Evolutionary conservation across 2,797 vertebrate species (phyloP), one percentile per base, ranked within the genome.

Genomic region (Halcyon leucocephala): DNA sequence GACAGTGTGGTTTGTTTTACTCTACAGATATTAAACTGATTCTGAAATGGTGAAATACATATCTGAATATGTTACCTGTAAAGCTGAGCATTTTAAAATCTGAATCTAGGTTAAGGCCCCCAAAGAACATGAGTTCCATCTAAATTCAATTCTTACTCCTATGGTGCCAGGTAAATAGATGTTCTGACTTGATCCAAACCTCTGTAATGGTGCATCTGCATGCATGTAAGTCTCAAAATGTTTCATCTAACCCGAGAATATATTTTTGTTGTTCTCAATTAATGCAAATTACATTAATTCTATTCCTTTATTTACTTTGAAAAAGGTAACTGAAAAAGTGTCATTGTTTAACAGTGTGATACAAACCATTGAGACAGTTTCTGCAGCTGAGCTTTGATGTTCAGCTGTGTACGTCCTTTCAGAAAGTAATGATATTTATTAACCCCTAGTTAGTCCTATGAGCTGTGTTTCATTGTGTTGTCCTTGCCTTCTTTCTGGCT

Each of bases 401-500:
- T 81, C 46, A 55, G 14, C 46, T 80, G 22, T 55, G 20, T 69
- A 20, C 1, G 1, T 20, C 58, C 17, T 81, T 86, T 60, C 57
- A 74, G 80, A 93, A 70, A 49, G 17, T 16, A 66, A 21, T 58
- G 3, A 31, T 74, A 46, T 26, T 84, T 69, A 48, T 85, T 85
- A 60, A 14, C 12, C 12, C 72, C 28, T 77, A n/a, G 13, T 80
- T n/a, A 76, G 1, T 72, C 37, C 8, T 41, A 14, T 12, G 17
- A 86, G 24, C 54, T 84, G 10, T 86, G 72, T 54, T 79, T 86
- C 37, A 19, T 41, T 37, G n/a, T 62, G 51, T 72, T 84, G 58
- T 69, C 64, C 55, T 51, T 86, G 70, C 17, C 31, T 73, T 55
- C 51, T 80, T 85, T 87, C 79, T 87, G 71, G 12, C 19, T 77